phyloP scores from a whole-genome alignment of 2,113 vertebrate species.

The Myotis davidii region DNA sequence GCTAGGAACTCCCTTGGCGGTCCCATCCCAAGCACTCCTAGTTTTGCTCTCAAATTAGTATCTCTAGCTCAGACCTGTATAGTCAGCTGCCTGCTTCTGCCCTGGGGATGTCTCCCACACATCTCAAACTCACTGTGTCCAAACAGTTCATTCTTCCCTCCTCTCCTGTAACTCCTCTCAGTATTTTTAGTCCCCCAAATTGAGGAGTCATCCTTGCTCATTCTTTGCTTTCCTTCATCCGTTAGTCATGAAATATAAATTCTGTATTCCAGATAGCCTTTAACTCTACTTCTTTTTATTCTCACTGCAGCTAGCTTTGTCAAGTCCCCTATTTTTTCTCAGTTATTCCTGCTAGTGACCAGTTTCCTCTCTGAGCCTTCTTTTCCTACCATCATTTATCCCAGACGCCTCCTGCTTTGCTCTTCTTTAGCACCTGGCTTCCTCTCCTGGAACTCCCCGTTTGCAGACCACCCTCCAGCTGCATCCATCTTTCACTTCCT shows the following conservation, averaged over 20 bases:
- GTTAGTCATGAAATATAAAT: not conserved
- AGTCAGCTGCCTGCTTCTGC: not conserved
- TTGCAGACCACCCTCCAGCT: not conserved
- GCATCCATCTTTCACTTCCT: not conserved
- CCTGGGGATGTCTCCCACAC: not conserved
- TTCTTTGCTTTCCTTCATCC: not conserved
- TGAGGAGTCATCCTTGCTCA: not conserved
- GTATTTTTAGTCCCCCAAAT: not conserved
- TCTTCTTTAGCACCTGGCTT: not conserved
- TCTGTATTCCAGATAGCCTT: not conserved
- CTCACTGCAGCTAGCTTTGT: not conserved
- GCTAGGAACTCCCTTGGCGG: not conserved
- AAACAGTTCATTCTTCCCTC: not conserved
- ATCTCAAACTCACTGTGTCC: not conserved
- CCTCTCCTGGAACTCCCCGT: not conserved
- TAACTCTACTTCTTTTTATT: not conserved
- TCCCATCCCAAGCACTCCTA: not conserved
- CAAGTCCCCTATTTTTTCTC: not conserved
- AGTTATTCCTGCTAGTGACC: not conserved
- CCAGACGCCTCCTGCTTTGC: not conserved
- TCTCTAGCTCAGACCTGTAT: not conserved
- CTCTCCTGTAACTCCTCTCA: not conserved
- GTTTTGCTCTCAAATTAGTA: not conserved
- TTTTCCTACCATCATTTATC: not conserved
- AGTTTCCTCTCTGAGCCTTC: not conserved